Evolutionary conservation across 1,140 invertebrate genomes (phyloP).

Genomic region (Paralvinella palmiformis): DNA sequence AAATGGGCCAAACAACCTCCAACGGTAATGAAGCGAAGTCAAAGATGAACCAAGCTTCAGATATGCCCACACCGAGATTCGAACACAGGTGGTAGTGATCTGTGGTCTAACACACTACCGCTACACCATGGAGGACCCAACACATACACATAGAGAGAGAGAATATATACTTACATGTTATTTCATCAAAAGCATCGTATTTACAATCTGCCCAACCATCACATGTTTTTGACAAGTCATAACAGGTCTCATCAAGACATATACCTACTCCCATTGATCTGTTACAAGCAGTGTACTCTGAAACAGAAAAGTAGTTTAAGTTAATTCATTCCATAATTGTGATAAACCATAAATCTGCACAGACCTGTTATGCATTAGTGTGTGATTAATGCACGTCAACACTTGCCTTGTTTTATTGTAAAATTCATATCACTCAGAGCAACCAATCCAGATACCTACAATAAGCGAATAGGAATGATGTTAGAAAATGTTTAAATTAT

Average conservation of each 20-base stretch:
- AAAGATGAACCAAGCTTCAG: no score
- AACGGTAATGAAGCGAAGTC: no score
- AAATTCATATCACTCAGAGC: conserved; percentile 16
- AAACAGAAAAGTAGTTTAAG: not conserved
- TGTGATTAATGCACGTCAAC: not conserved
- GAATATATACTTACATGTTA: conserved; percentile 12
- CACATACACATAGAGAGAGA: no score
- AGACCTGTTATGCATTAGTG: no score
- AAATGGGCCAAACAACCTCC: no score
- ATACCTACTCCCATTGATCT: conserved; percentile 11
- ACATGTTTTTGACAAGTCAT: conserved; percentile 12
- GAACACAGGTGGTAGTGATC: no score
- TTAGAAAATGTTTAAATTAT: no score
- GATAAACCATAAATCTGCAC: not conserved
- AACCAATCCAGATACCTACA: conserved; percentile 13
- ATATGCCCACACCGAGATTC: no score
- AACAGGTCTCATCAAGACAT: conserved; percentile 7
- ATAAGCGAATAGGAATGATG: not conserved
- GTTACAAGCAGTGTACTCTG: conserved; percentile 14
- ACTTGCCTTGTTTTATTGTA: conserved; percentile 9
- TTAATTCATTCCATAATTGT: not conserved
- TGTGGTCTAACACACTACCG: no score
- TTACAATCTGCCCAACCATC: conserved; percentile 12
- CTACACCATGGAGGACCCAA: no score
- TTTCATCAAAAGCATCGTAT: conserved; percentile 18